Conservation (phyloP, 2,113 vertebrate genomes). For the Platichthys flesus region DNA sequence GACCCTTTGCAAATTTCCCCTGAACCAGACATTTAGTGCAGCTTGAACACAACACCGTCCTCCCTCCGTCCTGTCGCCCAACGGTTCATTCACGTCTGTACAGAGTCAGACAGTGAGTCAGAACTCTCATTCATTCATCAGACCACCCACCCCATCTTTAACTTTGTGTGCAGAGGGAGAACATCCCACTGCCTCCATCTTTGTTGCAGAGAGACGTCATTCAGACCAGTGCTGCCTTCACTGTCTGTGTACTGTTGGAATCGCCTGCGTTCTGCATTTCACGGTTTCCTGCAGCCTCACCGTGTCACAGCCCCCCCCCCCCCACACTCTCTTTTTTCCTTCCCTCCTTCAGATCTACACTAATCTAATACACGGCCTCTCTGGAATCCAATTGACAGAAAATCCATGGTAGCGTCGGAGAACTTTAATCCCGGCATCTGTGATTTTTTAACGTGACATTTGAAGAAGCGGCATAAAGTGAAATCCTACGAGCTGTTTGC, state of each 20-base stretch:
- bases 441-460: neutral
- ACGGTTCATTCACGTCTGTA: neutral
- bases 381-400: neutral
- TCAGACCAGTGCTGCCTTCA: neutral
- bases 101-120: neutral
- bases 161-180: too few species aligned
- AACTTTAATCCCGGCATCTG: neutral
- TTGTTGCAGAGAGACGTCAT: neutral
- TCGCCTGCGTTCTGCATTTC: neutral
- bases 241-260: neutral
- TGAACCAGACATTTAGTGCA: too few species aligned
- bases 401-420: neutral
- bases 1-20: too few species aligned
- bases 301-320: neutral
- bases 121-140: neutral
- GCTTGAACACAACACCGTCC: too few species aligned
- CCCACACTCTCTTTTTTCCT: neutral
- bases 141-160: neutral
- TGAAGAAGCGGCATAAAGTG: neutral
- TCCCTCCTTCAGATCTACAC: neutral
- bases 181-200: neutral
- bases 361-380: neutral
- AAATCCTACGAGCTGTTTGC: conserved; percentile 28
- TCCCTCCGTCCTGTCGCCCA: too few species aligned
- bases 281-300: neutral